Evolutionary conservation across 2,888 invertebrate species (phyloP), one percentile per base, ranked within the genome.

Genomic region (Microctonus aethiopoides): DNA sequence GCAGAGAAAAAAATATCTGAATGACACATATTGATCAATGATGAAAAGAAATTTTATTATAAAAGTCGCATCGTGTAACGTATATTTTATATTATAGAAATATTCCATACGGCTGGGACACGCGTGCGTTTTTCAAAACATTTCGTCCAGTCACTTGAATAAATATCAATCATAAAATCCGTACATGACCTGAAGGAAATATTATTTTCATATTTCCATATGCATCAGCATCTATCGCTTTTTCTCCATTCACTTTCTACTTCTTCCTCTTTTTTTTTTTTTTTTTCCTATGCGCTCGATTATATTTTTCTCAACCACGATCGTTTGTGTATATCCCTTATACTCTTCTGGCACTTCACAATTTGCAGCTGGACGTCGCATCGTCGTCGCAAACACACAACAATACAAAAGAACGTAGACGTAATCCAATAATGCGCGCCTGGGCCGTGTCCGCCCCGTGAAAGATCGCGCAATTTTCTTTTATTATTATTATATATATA

Each of bases 131-230:
- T 56, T 36, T 26, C 32, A 29, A 34, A 32, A 34, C 54, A 65
- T 65, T 74, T 72, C 76, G 70, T 71, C 70, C 75, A 78, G 80
- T 79, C 82, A 80, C 82, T 84, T 81, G 84, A 84, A 84, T 83
- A 84, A 84, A 85, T 84, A 85, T 85, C 84, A 83, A 84, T 84
- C 84, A 84, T 84, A 81, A 76, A 77, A 74, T 61, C 57, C 29
- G 24, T 52, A 64, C 29, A 41, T 64, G 63, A 34, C 54, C 75
- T 72, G 70, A 80, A 76, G 80, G 79, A 84, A 84, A 84, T 85
- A 85, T 85, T 84, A 85, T 84, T 84, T 85, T 84, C 84, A 84
- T 84, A 84, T 84, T 80, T 78, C 24, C 52, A n/a, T 1, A 22
- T 20, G 56, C 56, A 56, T 54, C 59, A 11, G n/a, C n/a, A n/a